These are phyloP conservation scores for Gavialis gangeticus DNA, from an alignment of 2,113 vertebrate genomes.

Conservation along the genomic window DNA sequence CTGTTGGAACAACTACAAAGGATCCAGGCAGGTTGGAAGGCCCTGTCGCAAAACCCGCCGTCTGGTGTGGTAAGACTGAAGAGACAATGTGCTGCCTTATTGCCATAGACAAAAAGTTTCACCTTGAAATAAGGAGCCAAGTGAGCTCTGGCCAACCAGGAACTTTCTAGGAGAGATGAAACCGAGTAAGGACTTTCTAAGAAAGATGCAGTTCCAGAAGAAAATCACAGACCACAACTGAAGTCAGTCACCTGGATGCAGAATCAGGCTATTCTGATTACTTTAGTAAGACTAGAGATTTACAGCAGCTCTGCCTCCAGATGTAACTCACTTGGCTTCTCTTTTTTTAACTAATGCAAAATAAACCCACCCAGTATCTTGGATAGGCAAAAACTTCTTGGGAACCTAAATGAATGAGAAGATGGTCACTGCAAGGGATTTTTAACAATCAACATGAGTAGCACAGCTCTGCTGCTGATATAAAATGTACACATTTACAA, in stretches of 20 bases:
- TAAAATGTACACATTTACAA: background rate
- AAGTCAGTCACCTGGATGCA: background rate
- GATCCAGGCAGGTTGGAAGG: background rate
- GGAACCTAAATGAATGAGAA: background rate
- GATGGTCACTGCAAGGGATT: background rate
- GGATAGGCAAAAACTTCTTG: background rate
- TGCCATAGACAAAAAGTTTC: background rate
- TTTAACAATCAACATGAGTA: background rate
- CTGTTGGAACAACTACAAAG: conserved; percentile 22
- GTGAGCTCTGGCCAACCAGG: background rate
- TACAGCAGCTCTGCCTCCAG: background rate
- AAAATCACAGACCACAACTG: background rate
- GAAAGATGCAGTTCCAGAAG: background rate
- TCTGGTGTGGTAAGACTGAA: background rate
- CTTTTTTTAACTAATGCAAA: background rate
- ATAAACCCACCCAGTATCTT: background rate
- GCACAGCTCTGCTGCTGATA: accelerated
- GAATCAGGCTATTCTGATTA: background rate
- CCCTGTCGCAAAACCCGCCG: background rate
- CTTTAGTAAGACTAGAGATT: background rate
- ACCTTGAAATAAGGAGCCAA: background rate
- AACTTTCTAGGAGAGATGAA: background rate
- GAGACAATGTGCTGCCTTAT: background rate
- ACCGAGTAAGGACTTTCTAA: background rate
- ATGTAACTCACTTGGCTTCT: background rate